Conservation (phyloP, 2,113 vertebrate species). For the Ceyx melanurus region DNA sequence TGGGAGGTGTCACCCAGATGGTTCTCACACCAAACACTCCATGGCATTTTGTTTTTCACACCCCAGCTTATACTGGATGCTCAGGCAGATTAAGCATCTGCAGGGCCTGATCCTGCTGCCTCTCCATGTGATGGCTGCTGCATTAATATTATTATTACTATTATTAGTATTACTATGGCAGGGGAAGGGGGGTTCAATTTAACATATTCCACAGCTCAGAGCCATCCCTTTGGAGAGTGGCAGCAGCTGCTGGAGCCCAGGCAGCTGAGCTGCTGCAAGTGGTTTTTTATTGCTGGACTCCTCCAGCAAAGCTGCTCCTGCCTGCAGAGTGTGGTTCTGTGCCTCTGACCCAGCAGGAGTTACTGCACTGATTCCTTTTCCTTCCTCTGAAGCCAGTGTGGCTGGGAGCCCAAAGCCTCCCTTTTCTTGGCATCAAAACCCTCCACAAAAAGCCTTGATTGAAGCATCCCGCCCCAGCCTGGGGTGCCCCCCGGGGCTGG, state of each 20-base stretch:
- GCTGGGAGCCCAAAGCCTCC: neutral
- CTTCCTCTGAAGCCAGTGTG: neutral
- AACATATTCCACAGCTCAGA: fast-evolving
- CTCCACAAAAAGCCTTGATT: neutral
- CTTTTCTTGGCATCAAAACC: neutral
- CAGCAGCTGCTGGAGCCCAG: neutral
- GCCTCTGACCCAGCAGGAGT: neutral
- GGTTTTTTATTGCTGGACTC: neutral
- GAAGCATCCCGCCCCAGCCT: neutral
- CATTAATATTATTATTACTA: neutral
- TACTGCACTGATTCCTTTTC: neutral
- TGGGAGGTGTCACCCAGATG: neutral
- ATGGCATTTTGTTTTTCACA: fast-evolving
- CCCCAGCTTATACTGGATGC: neutral
- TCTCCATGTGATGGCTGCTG: fast-evolving
- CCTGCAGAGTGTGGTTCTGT: neutral
- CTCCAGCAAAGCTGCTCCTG: neutral
- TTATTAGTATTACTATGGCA: fast-evolving
- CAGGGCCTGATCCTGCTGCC: neutral
- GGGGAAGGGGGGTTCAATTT: neutral
- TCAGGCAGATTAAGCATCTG: neutral
- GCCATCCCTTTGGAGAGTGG: neutral
- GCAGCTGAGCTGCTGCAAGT: neutral
- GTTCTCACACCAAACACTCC: neutral
- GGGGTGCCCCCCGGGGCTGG: neutral